phyloP scores from a whole-genome alignment of 2,113 vertebrate genomes.

The Centropristis striata region DNA sequence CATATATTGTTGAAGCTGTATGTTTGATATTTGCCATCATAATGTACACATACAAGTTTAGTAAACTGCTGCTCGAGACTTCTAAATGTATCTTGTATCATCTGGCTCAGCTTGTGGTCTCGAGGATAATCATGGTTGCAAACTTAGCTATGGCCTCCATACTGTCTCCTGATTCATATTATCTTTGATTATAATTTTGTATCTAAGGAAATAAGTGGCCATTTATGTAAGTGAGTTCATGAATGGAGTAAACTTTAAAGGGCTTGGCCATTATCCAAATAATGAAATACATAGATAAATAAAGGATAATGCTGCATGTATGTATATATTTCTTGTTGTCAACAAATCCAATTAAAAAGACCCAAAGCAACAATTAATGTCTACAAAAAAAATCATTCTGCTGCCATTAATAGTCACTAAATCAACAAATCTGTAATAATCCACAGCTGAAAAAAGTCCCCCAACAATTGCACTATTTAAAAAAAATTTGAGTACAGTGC shows the following conservation, averaged over 20 bases:
- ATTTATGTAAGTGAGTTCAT: neutral
- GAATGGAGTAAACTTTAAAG: neutral
- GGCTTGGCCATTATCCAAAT: neutral
- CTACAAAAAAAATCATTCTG: too few species aligned
- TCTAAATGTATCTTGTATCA: too few species aligned
- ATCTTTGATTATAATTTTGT: neutral
- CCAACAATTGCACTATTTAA: too few species aligned
- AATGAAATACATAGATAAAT: too few species aligned
- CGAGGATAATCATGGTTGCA: too few species aligned
- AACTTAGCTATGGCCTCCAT: neutral
- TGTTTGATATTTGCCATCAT: too few species aligned
- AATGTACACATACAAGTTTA: too few species aligned
- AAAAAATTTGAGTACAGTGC: too few species aligned
- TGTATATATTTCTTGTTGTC: neutral
- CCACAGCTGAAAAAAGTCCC: neutral
- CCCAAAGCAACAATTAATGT: neutral
- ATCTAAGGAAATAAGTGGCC: neutral
- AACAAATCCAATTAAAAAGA: neutral
- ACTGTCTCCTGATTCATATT: neutral
- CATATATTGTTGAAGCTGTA: too few species aligned
- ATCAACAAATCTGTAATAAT: neutral
- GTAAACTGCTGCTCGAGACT: too few species aligned
- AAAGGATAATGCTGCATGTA: neutral
- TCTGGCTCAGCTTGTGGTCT: too few species aligned
- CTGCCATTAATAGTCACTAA: too few species aligned